Evolutionary conservation across 2,888 invertebrate genomes (phyloP).

Genomic region (Dynastes maya): DNA sequence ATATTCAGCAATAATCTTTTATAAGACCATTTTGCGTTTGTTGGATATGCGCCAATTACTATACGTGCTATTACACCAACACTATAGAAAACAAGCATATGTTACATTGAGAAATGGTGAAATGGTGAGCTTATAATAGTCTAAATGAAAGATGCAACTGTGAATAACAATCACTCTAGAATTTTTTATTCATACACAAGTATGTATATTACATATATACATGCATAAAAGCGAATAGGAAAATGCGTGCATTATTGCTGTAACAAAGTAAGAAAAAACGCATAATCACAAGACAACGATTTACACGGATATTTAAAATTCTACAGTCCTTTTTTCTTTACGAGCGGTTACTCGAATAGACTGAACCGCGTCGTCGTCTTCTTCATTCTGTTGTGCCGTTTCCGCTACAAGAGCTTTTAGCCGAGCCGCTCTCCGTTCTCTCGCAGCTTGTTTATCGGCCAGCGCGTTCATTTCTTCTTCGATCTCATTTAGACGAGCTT

Average conservation of each 20-base stretch:
- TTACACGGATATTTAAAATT: conserved; percentile 46
- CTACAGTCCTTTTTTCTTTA: conserved; percentile 60
- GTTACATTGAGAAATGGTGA: neutral
- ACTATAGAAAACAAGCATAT: conserved; percentile 11
- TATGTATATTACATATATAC: conserved; percentile 53
- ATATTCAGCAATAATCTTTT: neutral
- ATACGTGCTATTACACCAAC: conserved; percentile 6
- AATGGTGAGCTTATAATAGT: neutral
- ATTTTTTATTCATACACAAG: conserved; percentile 50
- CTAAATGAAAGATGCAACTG: conserved; percentile 21
- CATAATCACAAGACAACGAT: conserved; percentile 48
- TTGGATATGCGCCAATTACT: conserved; percentile 6
- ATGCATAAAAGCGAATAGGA: conserved; percentile 51
- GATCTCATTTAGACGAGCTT: conserved; percentile 80
- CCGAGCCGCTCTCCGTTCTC: conserved; percentile 82
- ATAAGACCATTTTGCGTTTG: neutral
- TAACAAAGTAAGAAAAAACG: conserved; percentile 49
- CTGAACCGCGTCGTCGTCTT: conserved; percentile 55
- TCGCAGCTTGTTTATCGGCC: conserved; percentile 78
- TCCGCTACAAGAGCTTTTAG: conserved; percentile 81
- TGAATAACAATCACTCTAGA: conserved; percentile 50
- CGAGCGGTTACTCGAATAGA: conserved; percentile 60
- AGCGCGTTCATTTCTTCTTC: conserved; percentile 85
- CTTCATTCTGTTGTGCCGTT: conserved; percentile 71
- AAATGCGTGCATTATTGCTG: conserved; percentile 47